These are phyloP conservation scores for Pseudococcus longispinus DNA, from an alignment of 2,888 invertebrate species.

Conservation along the genomic window DNA sequence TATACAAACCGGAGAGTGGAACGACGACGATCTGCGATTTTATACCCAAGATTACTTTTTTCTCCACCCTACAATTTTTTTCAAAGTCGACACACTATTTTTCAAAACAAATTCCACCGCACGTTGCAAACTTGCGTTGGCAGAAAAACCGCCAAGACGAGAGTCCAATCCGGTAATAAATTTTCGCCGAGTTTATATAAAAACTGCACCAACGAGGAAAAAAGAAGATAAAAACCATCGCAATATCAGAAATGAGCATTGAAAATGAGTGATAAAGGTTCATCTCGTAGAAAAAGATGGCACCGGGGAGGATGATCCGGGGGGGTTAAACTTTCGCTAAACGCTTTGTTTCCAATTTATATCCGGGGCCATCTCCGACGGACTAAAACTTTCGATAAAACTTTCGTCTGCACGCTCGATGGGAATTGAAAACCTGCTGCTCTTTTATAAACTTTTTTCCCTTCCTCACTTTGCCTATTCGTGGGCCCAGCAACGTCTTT, in stretches of 20 bases:
- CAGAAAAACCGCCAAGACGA: background rate
- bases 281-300: background rate
- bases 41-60: background rate
- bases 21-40: background rate
- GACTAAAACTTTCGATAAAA: constrained; percentile 21
- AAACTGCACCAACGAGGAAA: background rate
- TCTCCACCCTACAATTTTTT: background rate
- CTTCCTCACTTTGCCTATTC: background rate
- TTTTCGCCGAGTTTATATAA: constrained; percentile 6
- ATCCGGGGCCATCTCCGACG: background rate
- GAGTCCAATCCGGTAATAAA: background rate
- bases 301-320: background rate
- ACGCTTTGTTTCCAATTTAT: constrained; percentile 30
- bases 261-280: constrained; percentile 20
- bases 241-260: constrained; percentile 30
- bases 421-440: constrained; percentile 32
- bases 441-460: constrained; percentile 20
- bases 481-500: background rate
- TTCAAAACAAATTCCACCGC: background rate
- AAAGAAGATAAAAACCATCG: constrained; percentile 8
- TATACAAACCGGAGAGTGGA: background rate
- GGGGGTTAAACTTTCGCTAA: constrained; percentile 7
- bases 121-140: background rate
- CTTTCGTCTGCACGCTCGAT: constrained; percentile 18
- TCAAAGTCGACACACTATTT: background rate